Evolutionary conservation across 2,113 vertebrate species (phyloP).

Genomic region (Orthochromis indermauri): DNA sequence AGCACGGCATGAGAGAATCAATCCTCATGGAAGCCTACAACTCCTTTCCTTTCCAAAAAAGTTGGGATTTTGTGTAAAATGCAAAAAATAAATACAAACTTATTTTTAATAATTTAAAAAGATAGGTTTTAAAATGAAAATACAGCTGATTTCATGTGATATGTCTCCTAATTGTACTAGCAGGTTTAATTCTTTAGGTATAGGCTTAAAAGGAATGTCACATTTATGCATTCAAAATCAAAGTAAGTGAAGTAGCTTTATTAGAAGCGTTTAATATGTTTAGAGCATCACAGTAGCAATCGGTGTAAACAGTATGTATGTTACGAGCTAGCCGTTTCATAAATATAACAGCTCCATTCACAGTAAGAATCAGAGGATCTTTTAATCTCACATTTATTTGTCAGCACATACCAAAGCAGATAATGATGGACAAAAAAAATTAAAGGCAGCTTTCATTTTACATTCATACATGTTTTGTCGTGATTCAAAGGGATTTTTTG

Average conservation of each 20-base stretch:
- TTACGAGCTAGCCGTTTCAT: background rate
- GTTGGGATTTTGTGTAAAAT: background rate
- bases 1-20: background rate
- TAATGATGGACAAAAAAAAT: background rate
- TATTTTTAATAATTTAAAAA: background rate
- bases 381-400: constrained; percentile 22
- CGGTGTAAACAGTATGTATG: background rate
- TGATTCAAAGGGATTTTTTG: background rate
- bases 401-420: constrained; percentile 5
- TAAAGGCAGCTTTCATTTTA: background rate
- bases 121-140: background rate
- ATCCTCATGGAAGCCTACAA: background rate
- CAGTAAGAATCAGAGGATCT: background rate
- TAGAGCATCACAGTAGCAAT: background rate
- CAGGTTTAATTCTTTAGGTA: background rate
- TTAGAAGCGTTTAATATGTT: background rate
- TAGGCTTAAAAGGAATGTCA: background rate
- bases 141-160: background rate
- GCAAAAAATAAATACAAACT: background rate
- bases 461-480: background rate
- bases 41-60: background rate
- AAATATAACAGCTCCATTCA: background rate
- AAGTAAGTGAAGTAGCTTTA: background rate
- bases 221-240: background rate
- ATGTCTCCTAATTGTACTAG: background rate